Conservation (phyloP, 2,113 vertebrate genomes). For the Antigone vipio region DNA sequence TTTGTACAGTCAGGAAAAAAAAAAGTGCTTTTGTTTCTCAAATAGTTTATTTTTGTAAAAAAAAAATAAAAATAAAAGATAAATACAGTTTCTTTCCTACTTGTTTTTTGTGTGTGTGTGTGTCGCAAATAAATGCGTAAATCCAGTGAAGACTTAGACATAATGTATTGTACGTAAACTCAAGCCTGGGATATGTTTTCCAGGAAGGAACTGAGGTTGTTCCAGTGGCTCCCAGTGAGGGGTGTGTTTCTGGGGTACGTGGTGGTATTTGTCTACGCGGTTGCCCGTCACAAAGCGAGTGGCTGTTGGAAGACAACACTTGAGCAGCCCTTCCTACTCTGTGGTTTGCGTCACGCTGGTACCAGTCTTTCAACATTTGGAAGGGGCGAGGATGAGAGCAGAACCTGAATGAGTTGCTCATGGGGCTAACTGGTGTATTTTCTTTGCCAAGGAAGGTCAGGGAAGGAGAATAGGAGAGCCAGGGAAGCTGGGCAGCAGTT, state of each 20-base stretch:
- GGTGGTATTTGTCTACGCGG: rapidly evolving
- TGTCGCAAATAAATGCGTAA: not conserved
- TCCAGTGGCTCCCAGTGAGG: not conserved
- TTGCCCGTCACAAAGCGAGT: not conserved
- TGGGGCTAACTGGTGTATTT: not conserved
- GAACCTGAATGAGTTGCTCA: not conserved
- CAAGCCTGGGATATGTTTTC: not conserved
- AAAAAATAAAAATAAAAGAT: slow-evolving; percentile 48
- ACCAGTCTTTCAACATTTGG: not conserved
- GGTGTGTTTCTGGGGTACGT: not conserved
- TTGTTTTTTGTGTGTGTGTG: not conserved
- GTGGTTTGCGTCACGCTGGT: not conserved
- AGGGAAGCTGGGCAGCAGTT: not conserved
- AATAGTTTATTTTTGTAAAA: slow-evolving; percentile 85
- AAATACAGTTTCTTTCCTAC: slow-evolving; percentile 16
- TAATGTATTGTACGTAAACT: not conserved
- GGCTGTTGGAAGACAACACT: not conserved
- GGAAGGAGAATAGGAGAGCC: not conserved
- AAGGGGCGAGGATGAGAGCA: not conserved
- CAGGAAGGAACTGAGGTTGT: not conserved
- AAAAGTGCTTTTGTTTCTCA: slow-evolving; percentile 75
- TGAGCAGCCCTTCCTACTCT: not conserved
- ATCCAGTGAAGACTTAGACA: not conserved
- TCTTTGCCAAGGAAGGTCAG: not conserved
- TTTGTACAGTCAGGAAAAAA: slow-evolving; percentile 75